Conservation (phyloP, 2,888 invertebrate genomes). For the Sarcophaga caerulescens region DNA sequence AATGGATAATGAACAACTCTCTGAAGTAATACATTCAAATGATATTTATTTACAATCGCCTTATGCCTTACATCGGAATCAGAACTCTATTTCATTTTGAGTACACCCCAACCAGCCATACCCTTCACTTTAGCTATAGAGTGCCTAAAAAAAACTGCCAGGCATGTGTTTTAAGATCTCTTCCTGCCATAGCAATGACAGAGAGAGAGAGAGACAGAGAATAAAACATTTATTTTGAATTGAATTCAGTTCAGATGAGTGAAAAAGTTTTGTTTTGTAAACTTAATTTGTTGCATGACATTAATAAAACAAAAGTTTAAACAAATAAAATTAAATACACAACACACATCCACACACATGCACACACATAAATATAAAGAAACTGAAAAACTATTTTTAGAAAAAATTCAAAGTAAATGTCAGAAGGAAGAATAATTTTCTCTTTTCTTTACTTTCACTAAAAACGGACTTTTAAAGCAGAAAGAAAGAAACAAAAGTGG, state of each 20-base stretch:
- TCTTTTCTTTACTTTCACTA: neutral
- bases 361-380: too few relatives aligned
- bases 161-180: neutral
- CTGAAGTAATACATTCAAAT: too few relatives aligned
- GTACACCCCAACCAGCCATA: too few relatives aligned
- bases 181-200: neutral
- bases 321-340: conserved; percentile 10
- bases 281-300: conserved; percentile 32
- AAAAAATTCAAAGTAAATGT: neutral
- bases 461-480: too few relatives aligned
- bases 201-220: neutral
- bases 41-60: too few relatives aligned
- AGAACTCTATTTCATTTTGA: too few relatives aligned
- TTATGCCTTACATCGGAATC: too few relatives aligned
- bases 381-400: neutral
- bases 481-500: neutral
- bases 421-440: neutral
- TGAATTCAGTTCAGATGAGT: neutral
- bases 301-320: conserved; percentile 6
- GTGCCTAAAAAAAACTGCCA: too few relatives aligned
- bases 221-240: neutral
- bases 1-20: too few relatives aligned
- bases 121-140: too few relatives aligned
- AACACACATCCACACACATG: neutral
- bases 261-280: neutral